Evolutionary conservation across 2,113 vertebrate species (phyloP).

Genomic region (Pomatostomus ruficeps): DNA sequence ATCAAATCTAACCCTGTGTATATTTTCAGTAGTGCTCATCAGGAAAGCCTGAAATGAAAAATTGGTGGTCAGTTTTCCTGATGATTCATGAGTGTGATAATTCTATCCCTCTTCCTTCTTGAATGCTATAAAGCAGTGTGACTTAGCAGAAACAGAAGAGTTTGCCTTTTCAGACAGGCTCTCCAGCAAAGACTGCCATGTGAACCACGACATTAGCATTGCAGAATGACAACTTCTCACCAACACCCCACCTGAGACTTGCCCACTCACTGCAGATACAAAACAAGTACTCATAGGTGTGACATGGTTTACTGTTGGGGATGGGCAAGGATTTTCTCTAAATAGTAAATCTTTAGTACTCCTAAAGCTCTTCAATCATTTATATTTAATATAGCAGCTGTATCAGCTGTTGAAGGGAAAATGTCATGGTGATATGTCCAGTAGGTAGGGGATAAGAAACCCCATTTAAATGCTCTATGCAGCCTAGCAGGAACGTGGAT

Average conservation of each 20-base stretch:
- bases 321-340: neutral
- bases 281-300: neutral
- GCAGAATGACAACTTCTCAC: neutral
- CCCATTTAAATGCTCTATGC: neutral
- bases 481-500: neutral
- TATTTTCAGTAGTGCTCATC: neutral
- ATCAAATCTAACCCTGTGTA: neutral
- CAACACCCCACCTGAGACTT: neutral
- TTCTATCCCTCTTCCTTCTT: neutral
- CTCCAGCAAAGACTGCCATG: neutral
- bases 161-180: neutral
- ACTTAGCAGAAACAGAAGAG: neutral
- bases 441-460: neutral
- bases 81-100: neutral
- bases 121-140: neutral
- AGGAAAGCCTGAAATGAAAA: neutral
- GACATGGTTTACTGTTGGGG: neutral
- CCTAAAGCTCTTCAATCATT: neutral
- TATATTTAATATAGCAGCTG: neutral
- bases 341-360: neutral
- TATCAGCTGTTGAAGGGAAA: neutral
- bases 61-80: neutral
- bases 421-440: neutral
- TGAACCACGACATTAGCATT: neutral
- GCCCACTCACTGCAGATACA: neutral